phyloP scores from a whole-genome alignment of 2,888 invertebrate species.

The Shargacucullia verbasci region DNA sequence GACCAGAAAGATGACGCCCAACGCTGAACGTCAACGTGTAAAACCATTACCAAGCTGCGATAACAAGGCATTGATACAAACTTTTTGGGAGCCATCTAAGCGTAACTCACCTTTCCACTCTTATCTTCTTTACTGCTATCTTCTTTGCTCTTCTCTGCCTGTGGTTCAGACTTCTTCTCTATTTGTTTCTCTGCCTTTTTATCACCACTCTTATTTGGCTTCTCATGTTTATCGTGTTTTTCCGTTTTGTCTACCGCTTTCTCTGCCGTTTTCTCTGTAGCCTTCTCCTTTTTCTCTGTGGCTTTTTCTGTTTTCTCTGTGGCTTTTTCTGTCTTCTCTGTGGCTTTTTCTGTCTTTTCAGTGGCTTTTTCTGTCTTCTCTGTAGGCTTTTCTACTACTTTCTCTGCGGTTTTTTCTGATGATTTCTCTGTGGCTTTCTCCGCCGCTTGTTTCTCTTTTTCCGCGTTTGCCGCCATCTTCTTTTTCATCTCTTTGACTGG shows the following conservation, averaged over 20 bases:
- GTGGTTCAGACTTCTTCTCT: conserved; percentile 52
- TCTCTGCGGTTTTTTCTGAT: conserved; percentile 63
- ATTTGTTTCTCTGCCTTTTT: conserved; percentile 43
- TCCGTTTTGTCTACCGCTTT: conserved; percentile 57
- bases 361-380: conserved; percentile 57
- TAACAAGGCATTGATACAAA: no score
- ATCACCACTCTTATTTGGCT: conserved; percentile 43
- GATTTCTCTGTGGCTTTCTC: conserved; percentile 67
- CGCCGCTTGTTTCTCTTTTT: conserved; percentile 78
- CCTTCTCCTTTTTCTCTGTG: conserved; percentile 46
- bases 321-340: conserved; percentile 55
- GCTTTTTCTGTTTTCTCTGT: conserved; percentile 42
- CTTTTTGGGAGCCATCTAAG: background rate
- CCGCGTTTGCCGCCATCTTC: conserved; percentile 82
- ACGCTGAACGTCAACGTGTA: no score
- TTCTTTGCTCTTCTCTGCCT: conserved; percentile 59
- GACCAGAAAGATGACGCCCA: no score
- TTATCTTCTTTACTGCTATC: conserved; percentile 69
- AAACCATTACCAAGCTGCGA: no score
- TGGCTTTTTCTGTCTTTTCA: conserved; percentile 55
- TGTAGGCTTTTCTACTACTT: conserved; percentile 59
- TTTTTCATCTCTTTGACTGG: conserved; percentile 85
- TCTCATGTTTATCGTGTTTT: conserved; percentile 27
- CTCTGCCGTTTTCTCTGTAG: conserved; percentile 57
- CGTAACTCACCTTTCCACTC: conserved; percentile 69